Percentiles rank a stretch among this genome's conserved stretches.
These are phyloP conservation scores for Gallinago stenura DNA, from an alignment of 2,797 vertebrate genomes.

Conservation along the genomic window DNA sequence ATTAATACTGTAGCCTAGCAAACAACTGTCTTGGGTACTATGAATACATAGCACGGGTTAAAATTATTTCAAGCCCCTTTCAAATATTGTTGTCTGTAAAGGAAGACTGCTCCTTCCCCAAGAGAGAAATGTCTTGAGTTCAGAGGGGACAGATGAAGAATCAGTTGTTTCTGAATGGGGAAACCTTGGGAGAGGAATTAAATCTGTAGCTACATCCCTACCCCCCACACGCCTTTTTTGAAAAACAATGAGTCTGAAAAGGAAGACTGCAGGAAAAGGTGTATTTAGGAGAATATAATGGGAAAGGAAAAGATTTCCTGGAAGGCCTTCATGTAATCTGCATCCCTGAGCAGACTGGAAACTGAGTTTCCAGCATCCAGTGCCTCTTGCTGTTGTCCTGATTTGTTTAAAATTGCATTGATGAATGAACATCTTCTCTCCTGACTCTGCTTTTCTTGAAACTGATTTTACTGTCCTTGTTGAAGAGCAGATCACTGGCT, in stretches of 20 bases:
- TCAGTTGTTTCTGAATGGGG: background rate
- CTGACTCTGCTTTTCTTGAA: background rate
- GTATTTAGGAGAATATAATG: background rate
- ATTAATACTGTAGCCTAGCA: background rate
- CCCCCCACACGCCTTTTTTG: accelerated
- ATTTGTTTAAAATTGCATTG: background rate
- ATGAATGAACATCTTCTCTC: background rate
- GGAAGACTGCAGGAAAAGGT: background rate
- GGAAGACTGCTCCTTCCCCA: background rate
- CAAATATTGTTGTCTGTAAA: background rate
- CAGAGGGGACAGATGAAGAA: background rate
- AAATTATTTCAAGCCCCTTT: background rate
- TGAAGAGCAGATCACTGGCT: background rate
- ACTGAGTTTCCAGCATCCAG: background rate
- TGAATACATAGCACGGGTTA: background rate
- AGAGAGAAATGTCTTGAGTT: background rate
- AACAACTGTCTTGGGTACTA: background rate
- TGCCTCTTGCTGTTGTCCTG: background rate
- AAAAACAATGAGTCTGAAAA: background rate
- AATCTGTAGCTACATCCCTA: background rate
- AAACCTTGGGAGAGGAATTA: background rate
- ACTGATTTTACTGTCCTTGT: background rate
- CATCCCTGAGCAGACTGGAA: background rate
- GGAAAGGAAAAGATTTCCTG: background rate
- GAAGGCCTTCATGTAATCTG: background rate